Base-by-base conservation (phyloP, 1,140 invertebrate species). In the Dermatophagoides farinae region DNA sequence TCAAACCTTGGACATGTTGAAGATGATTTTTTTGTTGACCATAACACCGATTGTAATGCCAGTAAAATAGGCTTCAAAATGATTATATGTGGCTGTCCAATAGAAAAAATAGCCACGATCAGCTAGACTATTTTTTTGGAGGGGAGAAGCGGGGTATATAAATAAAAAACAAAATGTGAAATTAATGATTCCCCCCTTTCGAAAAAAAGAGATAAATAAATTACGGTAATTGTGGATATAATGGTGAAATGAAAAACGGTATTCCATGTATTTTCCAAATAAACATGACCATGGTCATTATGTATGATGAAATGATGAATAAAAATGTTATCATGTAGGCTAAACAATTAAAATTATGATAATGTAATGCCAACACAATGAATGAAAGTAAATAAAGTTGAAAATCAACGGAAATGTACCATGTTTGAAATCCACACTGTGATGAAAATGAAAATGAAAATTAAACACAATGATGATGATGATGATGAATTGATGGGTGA, bases 351-450 rank as follows among this genome's bases (percentile, higher is more conserved):
- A n/a, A 14, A n/a, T 55, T 39, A 25, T 23, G 25, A 23, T 18
- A 14, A 12, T 25, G 5, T 12, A 55, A 23, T 12, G n/a, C 58
- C 1, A 65, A 22, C 18, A 65, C 44, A 20, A 50, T 37, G 31
- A 57, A 46, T 2, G 61, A 20, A 8, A 65, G 16, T 1, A 65
- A n/a, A 25, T 65, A 40, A 8, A 65, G 51, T 37, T 65, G 64
- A 20, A 65, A 61, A 50, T 65, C 64, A 0, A 61, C 64, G 14
- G 61, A 62, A 23, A 65, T 10, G 25, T 65, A 65, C 64, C 64
- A 65, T 2, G 64, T 65, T 14, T 59, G 53, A 16, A 61, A 50
- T n/a, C 60, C 61, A 38, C 64, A 65, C 64, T 65, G 18, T 9
- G 51, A 59, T 38, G 39, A 16, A 14, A 52, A 52, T 16, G 23